These are phyloP conservation scores for Corythaixoides concolor DNA, from an alignment of 2,113 vertebrate genomes.

Conservation along the genomic window DNA sequence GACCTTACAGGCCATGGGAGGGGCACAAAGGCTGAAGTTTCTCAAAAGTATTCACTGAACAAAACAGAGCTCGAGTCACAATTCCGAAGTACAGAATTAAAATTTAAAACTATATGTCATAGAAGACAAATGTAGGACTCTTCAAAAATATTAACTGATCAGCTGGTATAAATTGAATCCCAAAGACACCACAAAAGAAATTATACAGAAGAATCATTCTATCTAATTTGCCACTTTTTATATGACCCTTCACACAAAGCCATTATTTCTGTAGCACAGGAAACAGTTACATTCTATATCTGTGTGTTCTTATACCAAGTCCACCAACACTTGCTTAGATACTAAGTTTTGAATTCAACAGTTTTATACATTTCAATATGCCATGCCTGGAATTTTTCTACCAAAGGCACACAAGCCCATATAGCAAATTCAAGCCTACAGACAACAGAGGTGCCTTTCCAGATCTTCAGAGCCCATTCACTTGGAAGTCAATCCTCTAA, in stretches of 20 bases:
- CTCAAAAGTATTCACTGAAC: not conserved
- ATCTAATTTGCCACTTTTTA: not conserved
- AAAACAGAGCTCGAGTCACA: not conserved
- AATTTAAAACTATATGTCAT: not conserved
- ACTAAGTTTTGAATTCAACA: not conserved
- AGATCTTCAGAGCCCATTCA: not conserved
- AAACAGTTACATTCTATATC: not conserved
- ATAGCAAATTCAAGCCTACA: not conserved
- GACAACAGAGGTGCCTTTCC: not conserved
- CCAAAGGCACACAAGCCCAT: not conserved
- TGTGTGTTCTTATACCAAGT: not conserved
- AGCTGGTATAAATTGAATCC: not conserved
- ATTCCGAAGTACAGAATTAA: not conserved
- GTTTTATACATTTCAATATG: not conserved
- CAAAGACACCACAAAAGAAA: not conserved
- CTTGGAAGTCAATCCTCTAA: not conserved
- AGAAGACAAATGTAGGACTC: not conserved
- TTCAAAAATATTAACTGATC: not conserved
- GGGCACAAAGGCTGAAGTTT: not conserved
- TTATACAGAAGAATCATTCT: not conserved
- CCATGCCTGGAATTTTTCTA: not conserved
- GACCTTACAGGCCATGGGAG: slow-evolving; percentile 23
- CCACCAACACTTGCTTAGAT: not conserved
- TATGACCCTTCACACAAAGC: not conserved
- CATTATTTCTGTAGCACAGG: not conserved